Evolutionary conservation across 2,113 vertebrate genomes (phyloP).

Genomic region (Gobio gobio): DNA sequence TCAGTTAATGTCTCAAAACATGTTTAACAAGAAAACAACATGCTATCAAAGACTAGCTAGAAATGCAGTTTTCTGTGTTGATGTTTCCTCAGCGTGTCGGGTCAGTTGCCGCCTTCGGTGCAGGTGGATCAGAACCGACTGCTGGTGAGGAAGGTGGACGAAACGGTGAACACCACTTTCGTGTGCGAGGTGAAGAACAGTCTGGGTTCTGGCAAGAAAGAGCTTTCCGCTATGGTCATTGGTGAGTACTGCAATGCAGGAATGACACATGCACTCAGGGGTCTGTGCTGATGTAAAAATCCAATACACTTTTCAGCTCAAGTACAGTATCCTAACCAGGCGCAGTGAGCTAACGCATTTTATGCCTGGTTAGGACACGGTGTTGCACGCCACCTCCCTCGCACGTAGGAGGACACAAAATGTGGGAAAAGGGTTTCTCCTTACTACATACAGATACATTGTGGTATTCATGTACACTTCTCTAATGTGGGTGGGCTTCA

Average conservation of each 20-base stretch:
- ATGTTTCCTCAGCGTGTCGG: constrained; percentile 59
- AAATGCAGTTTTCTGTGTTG: background rate
- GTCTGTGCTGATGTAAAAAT: background rate
- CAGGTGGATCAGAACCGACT: constrained; percentile 71
- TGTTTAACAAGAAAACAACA: background rate
- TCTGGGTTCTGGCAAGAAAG: constrained; percentile 69
- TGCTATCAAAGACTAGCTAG: background rate
- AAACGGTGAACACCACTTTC: constrained; percentile 84
- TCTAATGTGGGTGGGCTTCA: constrained; percentile 11
- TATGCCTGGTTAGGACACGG: background rate
- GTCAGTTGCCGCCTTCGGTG: constrained; percentile 70
- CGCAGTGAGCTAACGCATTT: background rate
- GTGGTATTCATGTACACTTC: background rate
- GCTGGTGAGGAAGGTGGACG: constrained; percentile 80
- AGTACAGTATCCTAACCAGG: background rate
- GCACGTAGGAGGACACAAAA: background rate
- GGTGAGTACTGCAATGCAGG: constrained; percentile 72
- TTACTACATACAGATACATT: background rate
- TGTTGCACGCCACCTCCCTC: background rate
- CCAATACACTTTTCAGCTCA: background rate
- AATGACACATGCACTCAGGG: constrained; percentile 32
- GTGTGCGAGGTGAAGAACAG: constrained; percentile 79
- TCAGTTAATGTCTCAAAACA: background rate
- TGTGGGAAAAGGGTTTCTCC: constrained; percentile 4
- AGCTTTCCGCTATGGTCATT: constrained; percentile 77